Percentiles rank a stretch among this genome's conserved stretches.
Evolutionary conservation across 1,140 invertebrate species (phyloP).

Genomic region (Frieseomelitta varia): DNA sequence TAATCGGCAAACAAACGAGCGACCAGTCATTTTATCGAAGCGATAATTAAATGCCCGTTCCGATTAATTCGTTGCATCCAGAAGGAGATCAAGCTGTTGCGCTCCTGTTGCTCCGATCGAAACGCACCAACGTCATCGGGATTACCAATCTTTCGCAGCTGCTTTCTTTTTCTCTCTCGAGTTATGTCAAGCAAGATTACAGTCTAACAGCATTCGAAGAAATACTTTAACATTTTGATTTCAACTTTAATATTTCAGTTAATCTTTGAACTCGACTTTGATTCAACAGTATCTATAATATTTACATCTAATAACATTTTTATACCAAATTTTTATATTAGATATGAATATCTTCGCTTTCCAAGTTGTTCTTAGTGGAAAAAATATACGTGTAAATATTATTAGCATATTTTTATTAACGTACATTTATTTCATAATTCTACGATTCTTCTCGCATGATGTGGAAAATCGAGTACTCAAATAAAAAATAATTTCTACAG

Average conservation of each 20-base stretch:
- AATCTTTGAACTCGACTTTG: neutral
- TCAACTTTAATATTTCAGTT: neutral
- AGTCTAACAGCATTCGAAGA: neutral
- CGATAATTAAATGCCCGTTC: constrained; percentile 52
- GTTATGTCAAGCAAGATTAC: neutral
- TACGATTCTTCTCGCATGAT: too few relatives aligned
- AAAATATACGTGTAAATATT: too few relatives aligned
- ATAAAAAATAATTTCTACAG: too few relatives aligned
- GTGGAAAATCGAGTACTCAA: too few relatives aligned
- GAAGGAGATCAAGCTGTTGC: constrained; percentile 22
- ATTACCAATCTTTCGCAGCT: neutral
- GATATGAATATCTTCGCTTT: too few relatives aligned
- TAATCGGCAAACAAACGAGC: constrained; percentile 61
- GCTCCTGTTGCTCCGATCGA: constrained; percentile 26
- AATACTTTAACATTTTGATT: too few relatives aligned
- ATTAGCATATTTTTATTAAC: too few relatives aligned
- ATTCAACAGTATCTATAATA: too few relatives aligned
- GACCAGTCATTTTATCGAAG: constrained; percentile 57
- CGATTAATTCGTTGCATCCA: constrained; percentile 27
- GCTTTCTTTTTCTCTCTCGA: neutral
- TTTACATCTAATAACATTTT: too few relatives aligned
- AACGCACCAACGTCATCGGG: neutral
- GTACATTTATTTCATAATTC: too few relatives aligned
- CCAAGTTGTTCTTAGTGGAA: too few relatives aligned
- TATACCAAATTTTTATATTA: too few relatives aligned